These are phyloP conservation scores for Morphnarchus princeps DNA, from an alignment of 2,113 vertebrate species.

Conservation along the genomic window DNA sequence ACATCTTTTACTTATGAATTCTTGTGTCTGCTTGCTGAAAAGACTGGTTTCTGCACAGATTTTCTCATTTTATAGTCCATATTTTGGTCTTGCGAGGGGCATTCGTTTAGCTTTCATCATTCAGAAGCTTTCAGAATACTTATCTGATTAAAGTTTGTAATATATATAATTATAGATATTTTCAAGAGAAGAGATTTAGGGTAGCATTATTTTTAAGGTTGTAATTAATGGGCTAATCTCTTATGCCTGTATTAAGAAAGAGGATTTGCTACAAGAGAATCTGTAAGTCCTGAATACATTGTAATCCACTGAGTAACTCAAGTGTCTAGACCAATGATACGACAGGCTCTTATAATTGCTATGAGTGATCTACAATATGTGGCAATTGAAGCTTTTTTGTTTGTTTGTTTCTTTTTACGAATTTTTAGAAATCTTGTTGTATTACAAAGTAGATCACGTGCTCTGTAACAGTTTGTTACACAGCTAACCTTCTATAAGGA, in stretches of 20 bases:
- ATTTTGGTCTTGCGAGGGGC: neutral
- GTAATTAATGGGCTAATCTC: neutral
- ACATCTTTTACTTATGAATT: neutral
- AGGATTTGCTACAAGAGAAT: neutral
- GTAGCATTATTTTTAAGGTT: neutral
- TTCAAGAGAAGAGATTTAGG: neutral
- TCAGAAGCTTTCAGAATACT: neutral
- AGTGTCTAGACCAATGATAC: neutral
- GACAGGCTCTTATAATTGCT: neutral
- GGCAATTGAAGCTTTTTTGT: neutral
- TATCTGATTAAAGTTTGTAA: neutral
- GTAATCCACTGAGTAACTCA: neutral
- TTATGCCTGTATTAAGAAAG: neutral
- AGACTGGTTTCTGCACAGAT: neutral
- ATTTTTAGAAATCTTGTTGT: neutral
- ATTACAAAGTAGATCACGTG: neutral
- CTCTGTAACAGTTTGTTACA: neutral
- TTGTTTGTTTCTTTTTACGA: neutral
- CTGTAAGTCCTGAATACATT: neutral
- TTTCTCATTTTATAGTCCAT: neutral
- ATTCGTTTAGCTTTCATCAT: neutral
- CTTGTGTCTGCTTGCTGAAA: neutral
- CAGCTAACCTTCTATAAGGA: neutral
- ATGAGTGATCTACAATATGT: neutral
- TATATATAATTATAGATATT: neutral